These are phyloP conservation scores for Campylomormyrus numenius DNA, from an alignment of 2,113 vertebrate genomes.

Conservation along the genomic window DNA sequence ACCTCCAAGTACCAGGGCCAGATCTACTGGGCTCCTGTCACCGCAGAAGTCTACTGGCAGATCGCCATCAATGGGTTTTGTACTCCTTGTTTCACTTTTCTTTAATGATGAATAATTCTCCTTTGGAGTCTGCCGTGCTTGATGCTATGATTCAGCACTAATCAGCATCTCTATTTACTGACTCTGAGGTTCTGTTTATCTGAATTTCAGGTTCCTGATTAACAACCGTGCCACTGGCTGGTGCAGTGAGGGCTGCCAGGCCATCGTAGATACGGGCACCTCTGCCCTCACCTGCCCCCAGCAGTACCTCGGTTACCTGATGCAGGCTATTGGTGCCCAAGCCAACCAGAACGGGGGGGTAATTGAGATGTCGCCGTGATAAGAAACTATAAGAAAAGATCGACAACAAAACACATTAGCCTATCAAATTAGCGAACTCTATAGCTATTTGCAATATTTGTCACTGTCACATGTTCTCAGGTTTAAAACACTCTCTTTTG, in stretches of 20 bases:
- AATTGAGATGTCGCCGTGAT: background rate
- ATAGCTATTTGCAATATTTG: background rate
- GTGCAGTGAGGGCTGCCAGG: constrained; percentile 56
- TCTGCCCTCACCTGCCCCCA: constrained; percentile 48
- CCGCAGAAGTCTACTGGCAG: constrained; percentile 47
- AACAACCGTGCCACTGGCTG: constrained; percentile 38
- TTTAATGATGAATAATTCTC: background rate
- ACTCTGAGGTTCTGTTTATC: background rate
- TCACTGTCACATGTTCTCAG: background rate
- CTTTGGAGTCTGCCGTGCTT: background rate
- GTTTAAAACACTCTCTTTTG: background rate
- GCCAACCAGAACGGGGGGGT: constrained; percentile 45
- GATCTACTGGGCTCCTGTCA: constrained; percentile 51
- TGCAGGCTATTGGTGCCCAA: constrained; percentile 54
- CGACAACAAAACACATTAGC: background rate
- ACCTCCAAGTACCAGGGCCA: constrained; percentile 35
- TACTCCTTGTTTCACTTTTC: background rate
- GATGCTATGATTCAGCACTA: background rate
- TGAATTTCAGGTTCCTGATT: constrained; percentile 47
- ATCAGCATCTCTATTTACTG: background rate
- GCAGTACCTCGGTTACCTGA: constrained; percentile 32
- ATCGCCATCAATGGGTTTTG: constrained; percentile 44
- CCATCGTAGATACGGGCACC: constrained; percentile 57
- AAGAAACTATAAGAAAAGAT: background rate
- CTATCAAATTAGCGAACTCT: background rate